Evolutionary conservation across 1,140 invertebrate genomes (phyloP), one percentile per base, ranked within the genome.

Genomic region (Popillia japonica): DNA sequence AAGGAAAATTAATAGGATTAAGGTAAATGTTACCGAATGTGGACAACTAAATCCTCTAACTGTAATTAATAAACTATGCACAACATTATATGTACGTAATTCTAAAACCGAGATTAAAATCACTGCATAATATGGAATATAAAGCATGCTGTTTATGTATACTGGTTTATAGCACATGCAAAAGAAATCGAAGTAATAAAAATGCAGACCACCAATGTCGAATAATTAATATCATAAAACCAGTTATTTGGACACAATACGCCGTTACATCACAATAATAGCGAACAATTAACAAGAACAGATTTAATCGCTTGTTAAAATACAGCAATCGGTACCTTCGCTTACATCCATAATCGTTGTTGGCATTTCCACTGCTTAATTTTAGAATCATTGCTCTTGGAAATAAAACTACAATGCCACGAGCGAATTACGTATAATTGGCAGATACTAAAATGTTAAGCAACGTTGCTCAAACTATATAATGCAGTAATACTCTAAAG

Each of bases 351-450:
- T 68, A 68, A 68, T 68, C 22, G 22, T 34, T 27, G 4, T 68
- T 22, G 14, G 48, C 17, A 14, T 55, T n/a, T 55, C 48, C 48
- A 68, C 6, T 7, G 22, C 9, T 68, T 68, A 68, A 68, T 68
- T 23, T 22, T 17, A 1, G 61, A 68, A 27, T 68, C 27, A 23
- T 22, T 68, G 27, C 27, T 23, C 4, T 14, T 68, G 61, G 8
- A 68, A 68, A 34, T 68, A 68, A 68, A 68, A 68, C 20, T 68
- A 14, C 48, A 55, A 7, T 2, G 61, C 61, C 27, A 34, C 0
- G 23, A 68, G 61, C 61, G 22, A 68, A 27, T 68, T 23, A 34
- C 61, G 61, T 34, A 27, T 68, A 68, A 68, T 68, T 68, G 61
- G 61, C 8, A 8, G 61, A 68, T 34, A 34, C 61, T 23, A 68